A percentile compares a stretch with the other conserved stretches of the same genome.
phyloP scores from a whole-genome alignment of 2,888 invertebrate genomes.

The Macaria liturata region DNA sequence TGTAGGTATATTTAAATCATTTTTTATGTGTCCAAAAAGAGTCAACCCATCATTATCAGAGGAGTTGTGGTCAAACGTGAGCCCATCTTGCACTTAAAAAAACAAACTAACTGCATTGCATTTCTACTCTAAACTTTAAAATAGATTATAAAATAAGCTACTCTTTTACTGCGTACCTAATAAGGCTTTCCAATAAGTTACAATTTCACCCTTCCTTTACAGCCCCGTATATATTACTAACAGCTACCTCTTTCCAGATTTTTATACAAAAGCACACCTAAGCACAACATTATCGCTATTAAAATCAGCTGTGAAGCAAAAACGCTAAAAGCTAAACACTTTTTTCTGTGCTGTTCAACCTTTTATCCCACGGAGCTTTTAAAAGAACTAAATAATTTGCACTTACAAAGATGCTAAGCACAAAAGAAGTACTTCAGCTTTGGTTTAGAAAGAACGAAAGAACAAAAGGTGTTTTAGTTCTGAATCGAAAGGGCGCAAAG shows the following conservation, averaged over 20 bases:
- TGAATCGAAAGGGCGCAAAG: slow-evolving; percentile 9
- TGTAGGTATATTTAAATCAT: no score
- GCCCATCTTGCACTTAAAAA: no score
- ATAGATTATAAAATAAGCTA: no score
- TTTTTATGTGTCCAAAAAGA: no score
- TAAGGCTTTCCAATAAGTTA: background rate
- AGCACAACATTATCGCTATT: slow-evolving; percentile 24
- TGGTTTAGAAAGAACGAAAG: slow-evolving; percentile 9
- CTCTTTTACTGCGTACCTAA: no score
- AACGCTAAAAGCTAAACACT: slow-evolving; percentile 28
- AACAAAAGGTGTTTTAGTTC: slow-evolving; percentile 20
- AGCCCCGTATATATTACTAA: background rate
- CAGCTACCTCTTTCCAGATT: background rate
- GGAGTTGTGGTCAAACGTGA: no score
- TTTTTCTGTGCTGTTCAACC: slow-evolving; percentile 23
- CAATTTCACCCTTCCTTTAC: background rate
- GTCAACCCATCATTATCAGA: no score
- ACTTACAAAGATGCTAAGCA: slow-evolving; percentile 11
- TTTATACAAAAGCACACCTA: background rate
- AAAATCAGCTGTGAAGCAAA: slow-evolving; percentile 21
- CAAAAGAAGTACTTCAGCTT: slow-evolving; percentile 14
- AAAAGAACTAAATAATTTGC: slow-evolving; percentile 15
- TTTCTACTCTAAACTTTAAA: no score
- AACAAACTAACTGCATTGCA: no score
- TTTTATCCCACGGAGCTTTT: slow-evolving; percentile 7